These are phyloP conservation scores for Eubucco bourcierii DNA, from an alignment of 2,113 vertebrate species.

Conservation along the genomic window DNA sequence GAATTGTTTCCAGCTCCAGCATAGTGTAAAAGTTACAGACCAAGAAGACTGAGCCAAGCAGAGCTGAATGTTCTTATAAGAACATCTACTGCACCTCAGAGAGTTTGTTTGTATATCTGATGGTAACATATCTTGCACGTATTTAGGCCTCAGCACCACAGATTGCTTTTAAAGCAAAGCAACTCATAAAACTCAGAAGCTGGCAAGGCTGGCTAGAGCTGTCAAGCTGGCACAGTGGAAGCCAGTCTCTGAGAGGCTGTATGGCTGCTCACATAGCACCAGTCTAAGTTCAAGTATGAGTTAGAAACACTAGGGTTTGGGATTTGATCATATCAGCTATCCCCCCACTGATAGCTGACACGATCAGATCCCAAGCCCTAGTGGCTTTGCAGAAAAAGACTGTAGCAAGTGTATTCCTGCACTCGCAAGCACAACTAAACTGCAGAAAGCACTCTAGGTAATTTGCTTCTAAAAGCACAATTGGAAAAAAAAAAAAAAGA, in stretches of 20 bases:
- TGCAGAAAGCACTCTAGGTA: neutral
- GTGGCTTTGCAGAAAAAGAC: neutral
- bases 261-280: neutral
- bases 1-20: conserved; percentile 40
- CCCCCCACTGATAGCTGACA: too few species aligned
- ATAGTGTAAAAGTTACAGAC: conserved; percentile 35
- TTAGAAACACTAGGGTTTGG: neutral
- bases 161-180: conserved; percentile 25
- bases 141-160: neutral
- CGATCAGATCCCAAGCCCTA: too few species aligned
- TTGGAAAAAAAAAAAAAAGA: neutral
- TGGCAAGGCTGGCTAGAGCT: neutral
- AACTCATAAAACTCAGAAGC: conserved; percentile 15
- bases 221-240: neutral
- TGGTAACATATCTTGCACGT: conserved; percentile 51
- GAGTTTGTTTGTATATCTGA: conserved; percentile 64
- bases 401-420: neutral
- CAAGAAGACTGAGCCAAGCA: conserved; percentile 34
- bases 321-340: neutral
- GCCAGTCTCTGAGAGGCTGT: neutral
- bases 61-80: conserved; percentile 56
- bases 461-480: neutral
- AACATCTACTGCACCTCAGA: conserved; percentile 24
- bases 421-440: neutral
- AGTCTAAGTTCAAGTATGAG: neutral